Evolutionary conservation across 2,888 invertebrate genomes (phyloP), one percentile per base, ranked within the genome.

Genomic region (Caenorhabditis sp.): DNA sequence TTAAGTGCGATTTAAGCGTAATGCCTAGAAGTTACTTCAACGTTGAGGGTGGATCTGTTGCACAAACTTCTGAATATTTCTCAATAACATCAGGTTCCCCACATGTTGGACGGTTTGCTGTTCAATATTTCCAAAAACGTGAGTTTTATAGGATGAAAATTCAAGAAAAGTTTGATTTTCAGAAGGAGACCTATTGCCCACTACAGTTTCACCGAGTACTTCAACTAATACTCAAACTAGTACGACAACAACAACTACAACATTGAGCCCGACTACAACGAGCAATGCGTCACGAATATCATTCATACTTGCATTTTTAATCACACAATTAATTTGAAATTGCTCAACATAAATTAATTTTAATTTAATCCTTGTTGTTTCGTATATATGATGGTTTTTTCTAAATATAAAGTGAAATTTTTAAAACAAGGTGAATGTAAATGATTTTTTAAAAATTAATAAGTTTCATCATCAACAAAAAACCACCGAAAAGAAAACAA

Each of bases 81-180:
- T 10, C 26, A n/a, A 60, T 66, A 1, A 1, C 14, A 3, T 54
- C 60, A 0, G 20, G 36, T 12, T 8, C 23, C 0, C 12, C 53
- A 1, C 12, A 31, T 1, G 66, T 56, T 0, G 66, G 66, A 7
- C 23, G 27, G 8, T 67, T 52, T 20, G 66, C 66, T 17, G 60
- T 50, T 7, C 66, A 67, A 23, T 67, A 67, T 23, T 67, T 56
- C 17, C 60, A 67, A 31, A 60, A 56, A 20, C 60, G 60, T 67
- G 2, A 31, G 25, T 53, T 50, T 50, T 23, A 43, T 43, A 10
- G 17, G 14, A 12, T 17, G 5, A 3, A 12, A 14, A 43, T 17
- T 43, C 17, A 14, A 17, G 12, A 17, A 17, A 17, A 10, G 43
- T 43, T n/a, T 36, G 36, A 36, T 17, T 49, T 36, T 36, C 17